Evolutionary conservation across 2,113 vertebrate genomes (phyloP).

Genomic region (Gnathonemus longibarbis): DNA sequence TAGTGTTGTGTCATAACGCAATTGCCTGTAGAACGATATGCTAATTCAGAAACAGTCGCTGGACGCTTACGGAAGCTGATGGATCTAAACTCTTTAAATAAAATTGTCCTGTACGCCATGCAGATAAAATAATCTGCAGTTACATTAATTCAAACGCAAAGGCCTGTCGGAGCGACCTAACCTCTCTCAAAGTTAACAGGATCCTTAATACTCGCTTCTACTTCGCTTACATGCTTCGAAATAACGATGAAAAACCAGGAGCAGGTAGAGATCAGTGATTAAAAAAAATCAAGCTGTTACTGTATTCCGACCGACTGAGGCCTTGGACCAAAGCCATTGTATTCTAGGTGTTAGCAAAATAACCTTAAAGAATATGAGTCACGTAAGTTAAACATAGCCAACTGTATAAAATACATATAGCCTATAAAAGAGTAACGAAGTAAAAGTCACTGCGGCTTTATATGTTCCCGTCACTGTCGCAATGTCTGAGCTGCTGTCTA

Average conservation of each 20-base stretch:
- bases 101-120: neutral
- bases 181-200: neutral
- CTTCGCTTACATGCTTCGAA: neutral
- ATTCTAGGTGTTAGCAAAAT: neutral
- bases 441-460: neutral
- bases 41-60: neutral
- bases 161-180: neutral
- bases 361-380: constrained; percentile 1
- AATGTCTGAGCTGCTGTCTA: neutral
- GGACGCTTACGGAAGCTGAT: neutral
- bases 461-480: neutral
- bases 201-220: neutral
- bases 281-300: neutral
- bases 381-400: neutral
- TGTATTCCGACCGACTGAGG: neutral
- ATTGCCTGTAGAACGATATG: neutral
- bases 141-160: neutral
- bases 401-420: neutral
- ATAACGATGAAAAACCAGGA: neutral
- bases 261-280: neutral
- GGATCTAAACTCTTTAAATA: neutral
- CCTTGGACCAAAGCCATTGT: neutral
- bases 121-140: neutral
- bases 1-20: neutral
- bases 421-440: neutral